Conservation (phyloP, 2,888 invertebrate species). For the Drosophila paranaensis region DNA sequence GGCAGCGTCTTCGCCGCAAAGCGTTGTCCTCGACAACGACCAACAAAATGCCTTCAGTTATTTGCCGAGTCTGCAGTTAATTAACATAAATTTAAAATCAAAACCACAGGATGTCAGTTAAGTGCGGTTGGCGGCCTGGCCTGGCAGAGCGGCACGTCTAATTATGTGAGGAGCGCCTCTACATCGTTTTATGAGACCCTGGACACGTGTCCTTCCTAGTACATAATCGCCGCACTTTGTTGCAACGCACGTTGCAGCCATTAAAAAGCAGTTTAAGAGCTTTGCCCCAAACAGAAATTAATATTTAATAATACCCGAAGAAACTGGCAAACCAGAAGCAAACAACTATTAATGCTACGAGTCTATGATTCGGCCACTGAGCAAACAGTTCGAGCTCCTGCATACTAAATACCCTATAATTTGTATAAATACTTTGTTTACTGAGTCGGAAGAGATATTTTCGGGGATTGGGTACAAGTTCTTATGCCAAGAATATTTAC, state of each 20-base stretch:
- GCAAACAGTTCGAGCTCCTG: neutral
- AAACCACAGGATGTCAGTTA: constrained; percentile 55
- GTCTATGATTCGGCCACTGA: neutral
- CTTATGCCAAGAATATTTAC: neutral
- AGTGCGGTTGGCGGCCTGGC: constrained; percentile 22
- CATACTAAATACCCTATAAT: constrained; percentile 3
- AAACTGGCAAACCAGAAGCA: constrained; percentile 2
- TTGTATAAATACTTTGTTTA: too few species aligned
- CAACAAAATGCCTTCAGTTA: constrained; percentile 47
- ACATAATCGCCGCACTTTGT: constrained; percentile 56
- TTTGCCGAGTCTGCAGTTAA: constrained; percentile 63
- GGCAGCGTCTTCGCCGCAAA: constrained; percentile 45
- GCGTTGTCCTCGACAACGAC: constrained; percentile 45
- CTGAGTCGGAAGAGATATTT: too few species aligned
- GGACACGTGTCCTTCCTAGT: constrained; percentile 47
- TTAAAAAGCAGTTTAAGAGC: constrained; percentile 52
- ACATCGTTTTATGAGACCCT: constrained; percentile 41
- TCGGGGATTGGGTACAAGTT: too few species aligned
- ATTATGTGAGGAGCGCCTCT: constrained; percentile 45
- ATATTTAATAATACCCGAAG: constrained; percentile 16
- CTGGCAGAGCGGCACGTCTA: constrained; percentile 12
- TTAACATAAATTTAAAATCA: constrained; percentile 79
- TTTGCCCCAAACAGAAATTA: constrained; percentile 29
- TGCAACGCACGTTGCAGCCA: constrained; percentile 67
- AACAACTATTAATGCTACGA: constrained; percentile 13